Evolutionary conservation across 2,113 vertebrate genomes (phyloP).

Genomic region (Gadus macrocephalus): DNA sequence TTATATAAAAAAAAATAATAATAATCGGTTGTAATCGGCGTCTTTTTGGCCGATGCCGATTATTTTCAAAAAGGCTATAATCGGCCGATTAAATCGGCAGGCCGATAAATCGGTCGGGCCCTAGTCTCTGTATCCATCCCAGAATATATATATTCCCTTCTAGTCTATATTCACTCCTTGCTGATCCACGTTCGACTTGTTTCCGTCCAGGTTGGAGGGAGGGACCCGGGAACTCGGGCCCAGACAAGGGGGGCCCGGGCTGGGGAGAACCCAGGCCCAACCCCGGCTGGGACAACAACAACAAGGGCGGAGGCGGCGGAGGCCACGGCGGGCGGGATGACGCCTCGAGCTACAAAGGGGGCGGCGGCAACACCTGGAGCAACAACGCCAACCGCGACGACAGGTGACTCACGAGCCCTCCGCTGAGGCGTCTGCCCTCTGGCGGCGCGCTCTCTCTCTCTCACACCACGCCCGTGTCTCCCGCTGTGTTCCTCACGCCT

Average conservation of each 20-base stretch:
- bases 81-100: too few relatives aligned
- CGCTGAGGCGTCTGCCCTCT: too few relatives aligned
- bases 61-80: too few relatives aligned
- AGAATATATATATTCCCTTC: too few relatives aligned
- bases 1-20: too few relatives aligned
- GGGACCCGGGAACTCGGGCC: slow-evolving; percentile 75
- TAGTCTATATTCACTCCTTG: background rate
- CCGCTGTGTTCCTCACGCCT: background rate
- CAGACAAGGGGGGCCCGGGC: slow-evolving; percentile 55
- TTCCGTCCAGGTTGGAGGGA: slow-evolving; percentile 70
- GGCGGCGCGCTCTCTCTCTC: too few relatives aligned
- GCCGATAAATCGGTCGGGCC: too few relatives aligned
- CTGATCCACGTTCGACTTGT: background rate
- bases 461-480: slow-evolving; percentile 1
- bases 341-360: slow-evolving; percentile 53
- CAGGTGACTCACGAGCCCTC: slow-evolving; percentile 40
- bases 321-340: slow-evolving; percentile 72
- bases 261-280: slow-evolving; percentile 55
- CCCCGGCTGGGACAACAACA: slow-evolving; percentile 84
- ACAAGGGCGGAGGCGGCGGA: slow-evolving; percentile 76
- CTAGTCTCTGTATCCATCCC: background rate
- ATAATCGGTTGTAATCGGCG: too few relatives aligned
- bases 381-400: slow-evolving; percentile 62
- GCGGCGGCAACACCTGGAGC: slow-evolving; percentile 49
- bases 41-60: too few relatives aligned